phyloP scores from a whole-genome alignment of 2,113 vertebrate species.

The Chiloscyllium plagiosum region DNA sequence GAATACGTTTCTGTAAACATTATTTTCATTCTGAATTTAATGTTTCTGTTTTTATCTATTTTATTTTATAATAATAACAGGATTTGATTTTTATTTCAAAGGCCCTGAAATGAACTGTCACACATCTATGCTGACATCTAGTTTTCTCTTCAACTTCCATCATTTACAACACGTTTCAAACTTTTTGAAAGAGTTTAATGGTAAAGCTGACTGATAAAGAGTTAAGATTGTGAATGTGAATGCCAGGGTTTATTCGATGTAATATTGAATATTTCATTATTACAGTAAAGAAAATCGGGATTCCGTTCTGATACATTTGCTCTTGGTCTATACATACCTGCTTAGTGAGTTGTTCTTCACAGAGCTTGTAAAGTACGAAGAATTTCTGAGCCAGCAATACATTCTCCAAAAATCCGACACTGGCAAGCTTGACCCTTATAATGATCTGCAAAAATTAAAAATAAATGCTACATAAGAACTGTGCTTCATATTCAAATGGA shows the following conservation, averaged over 20 bases:
- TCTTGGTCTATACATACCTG: constrained; percentile 57
- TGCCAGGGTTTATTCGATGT: not conserved
- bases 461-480: not conserved
- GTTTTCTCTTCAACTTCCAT: not conserved
- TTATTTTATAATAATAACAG: not conserved
- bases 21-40: not conserved
- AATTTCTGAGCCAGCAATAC: constrained; percentile 74
- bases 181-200: not conserved
- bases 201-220: not conserved
- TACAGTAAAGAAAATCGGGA: not conserved
- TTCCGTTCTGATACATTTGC: not conserved
- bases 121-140: not conserved
- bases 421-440: constrained; percentile 83
- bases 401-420: constrained; percentile 78
- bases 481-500: not conserved
- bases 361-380: constrained; percentile 79
- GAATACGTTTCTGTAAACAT: not conserved
- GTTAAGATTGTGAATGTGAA: not conserved
- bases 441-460: constrained; percentile 66
- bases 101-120: not conserved
- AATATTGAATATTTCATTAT: not conserved
- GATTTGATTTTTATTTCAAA: not conserved
- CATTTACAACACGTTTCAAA: not conserved
- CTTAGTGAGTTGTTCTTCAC: constrained; percentile 82
- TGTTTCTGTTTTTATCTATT: not conserved